Evolutionary conservation across 2,113 vertebrate genomes (phyloP).

Genomic region (Ranitomeya variabilis): DNA sequence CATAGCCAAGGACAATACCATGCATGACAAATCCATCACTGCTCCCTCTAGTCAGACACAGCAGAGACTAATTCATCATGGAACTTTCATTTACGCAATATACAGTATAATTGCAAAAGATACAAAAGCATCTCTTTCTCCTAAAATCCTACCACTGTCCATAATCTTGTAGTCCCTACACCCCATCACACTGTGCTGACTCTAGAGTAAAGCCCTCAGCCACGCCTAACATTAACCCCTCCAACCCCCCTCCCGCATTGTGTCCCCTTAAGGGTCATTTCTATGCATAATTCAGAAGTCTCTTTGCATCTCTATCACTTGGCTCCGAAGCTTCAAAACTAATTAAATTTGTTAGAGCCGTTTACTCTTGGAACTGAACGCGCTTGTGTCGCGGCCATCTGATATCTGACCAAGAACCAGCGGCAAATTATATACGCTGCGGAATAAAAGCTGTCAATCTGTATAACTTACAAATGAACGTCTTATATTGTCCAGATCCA

Average conservation of each 20-base stretch:
- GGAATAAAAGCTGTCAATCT: slow-evolving; percentile 10
- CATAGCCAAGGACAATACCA: too few relatives aligned
- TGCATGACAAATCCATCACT: too few relatives aligned
- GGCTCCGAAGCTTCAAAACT: neutral
- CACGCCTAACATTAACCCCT: neutral
- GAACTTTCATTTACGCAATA: too few relatives aligned
- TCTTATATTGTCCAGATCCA: neutral
- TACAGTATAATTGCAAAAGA: too few relatives aligned
- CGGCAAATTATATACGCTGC: neutral
- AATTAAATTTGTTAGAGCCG: slow-evolving; percentile 23
- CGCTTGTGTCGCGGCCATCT: slow-evolving; percentile 15
- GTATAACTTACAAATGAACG: neutral
- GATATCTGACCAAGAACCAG: slow-evolving; percentile 1
- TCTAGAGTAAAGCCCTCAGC: neutral
- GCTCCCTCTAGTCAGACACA: neutral
- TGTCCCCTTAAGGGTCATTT: neutral
- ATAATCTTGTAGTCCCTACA: neutral
- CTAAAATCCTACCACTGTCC: neutral
- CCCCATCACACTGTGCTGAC: neutral
- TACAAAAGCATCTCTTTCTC: neutral
- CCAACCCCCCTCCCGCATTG: neutral
- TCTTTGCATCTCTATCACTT: neutral
- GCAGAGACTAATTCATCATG: neutral
- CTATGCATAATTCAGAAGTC: neutral
- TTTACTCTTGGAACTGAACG: slow-evolving; percentile 18